Percentiles rank a stretch among this genome's conserved stretches.
phyloP scores from a whole-genome alignment of 2,797 vertebrate genomes.

The Characodon lateralis region DNA sequence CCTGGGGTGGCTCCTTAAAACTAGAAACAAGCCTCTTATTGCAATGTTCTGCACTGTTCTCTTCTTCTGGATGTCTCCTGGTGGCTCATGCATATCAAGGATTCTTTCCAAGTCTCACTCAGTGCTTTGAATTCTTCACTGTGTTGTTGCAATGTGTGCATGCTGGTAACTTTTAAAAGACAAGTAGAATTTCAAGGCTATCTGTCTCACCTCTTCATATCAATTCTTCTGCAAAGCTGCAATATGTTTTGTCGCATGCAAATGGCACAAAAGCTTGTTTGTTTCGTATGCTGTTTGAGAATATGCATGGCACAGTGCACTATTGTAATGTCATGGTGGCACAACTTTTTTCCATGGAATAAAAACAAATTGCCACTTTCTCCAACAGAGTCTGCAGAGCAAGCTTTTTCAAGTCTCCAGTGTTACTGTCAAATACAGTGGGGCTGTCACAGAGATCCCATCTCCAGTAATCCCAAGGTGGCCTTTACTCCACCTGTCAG shows the following conservation, averaged over 20 bases:
- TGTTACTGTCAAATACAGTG: conserved; percentile 56
- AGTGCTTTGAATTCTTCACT: conserved; percentile 41
- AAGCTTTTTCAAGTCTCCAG: conserved; percentile 43
- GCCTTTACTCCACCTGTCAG: conserved; percentile 81
- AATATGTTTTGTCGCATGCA: not conserved
- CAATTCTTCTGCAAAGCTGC: conserved; percentile 16
- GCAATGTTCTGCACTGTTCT: conserved; percentile 47
- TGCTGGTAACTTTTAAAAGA: conserved; percentile 33
- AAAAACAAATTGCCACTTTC: conserved; percentile 41
- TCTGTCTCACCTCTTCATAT: conserved; percentile 25
- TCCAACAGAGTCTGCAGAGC: conserved; percentile 39
- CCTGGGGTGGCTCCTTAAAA: conserved; percentile 75
- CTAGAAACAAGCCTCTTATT: conserved; percentile 75
- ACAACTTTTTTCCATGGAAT: conserved; percentile 12
- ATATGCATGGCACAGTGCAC: conserved; percentile 1
- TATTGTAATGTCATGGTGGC: conserved; percentile 6
- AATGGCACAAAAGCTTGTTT: conserved; percentile 7
- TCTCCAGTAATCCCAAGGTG: conserved; percentile 71
- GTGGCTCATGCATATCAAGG: conserved; percentile 77
- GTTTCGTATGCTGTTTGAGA: conserved; percentile 11
- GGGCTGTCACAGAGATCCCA: conserved; percentile 69
- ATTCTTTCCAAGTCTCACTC: conserved; percentile 40
- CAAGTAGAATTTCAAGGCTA: conserved; percentile 33
- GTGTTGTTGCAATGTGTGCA: conserved; percentile 25
- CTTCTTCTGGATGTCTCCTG: conserved; percentile 76